A percentile compares a stretch with the other conserved stretches of the same genome.
Conservation (phyloP, 2,113 vertebrate species). For the Propithecus coquereli region DNA sequence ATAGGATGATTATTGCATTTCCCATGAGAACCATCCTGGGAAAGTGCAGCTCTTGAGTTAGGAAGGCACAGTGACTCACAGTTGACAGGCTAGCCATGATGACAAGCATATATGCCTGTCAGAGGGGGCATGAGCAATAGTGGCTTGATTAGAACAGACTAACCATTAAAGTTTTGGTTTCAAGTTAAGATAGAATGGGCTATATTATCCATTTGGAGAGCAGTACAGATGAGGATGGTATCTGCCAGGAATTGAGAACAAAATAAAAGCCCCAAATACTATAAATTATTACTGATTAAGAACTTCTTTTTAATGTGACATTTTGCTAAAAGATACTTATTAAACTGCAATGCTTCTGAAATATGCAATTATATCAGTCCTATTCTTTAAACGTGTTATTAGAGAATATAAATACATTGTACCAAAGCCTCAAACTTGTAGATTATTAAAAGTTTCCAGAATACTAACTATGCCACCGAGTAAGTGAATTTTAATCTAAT, state of each 20-base stretch:
- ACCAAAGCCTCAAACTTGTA: slow-evolving; percentile 39
- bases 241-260: background rate
- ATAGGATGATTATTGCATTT: slow-evolving; percentile 43
- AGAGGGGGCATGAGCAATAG: slow-evolving; percentile 11
- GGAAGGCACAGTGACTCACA: slow-evolving; percentile 18
- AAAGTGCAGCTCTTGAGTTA: slow-evolving; percentile 40
- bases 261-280: background rate
- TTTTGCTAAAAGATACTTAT: slow-evolving; percentile 41
- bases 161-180: background rate
- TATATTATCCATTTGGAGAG: background rate
- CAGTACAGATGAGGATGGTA: background rate
- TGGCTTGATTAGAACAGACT: slow-evolving; percentile 3
- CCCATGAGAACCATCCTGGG: slow-evolving; percentile 50
- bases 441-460: slow-evolving; percentile 60
- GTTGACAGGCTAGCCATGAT: slow-evolving; percentile 32
- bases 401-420: slow-evolving; percentile 20
- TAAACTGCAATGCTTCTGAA: background rate
- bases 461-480: slow-evolving; percentile 9
- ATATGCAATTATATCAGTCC: background rate
- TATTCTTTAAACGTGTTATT: background rate
- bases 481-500: slow-evolving; percentile 69
- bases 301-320: background rate
- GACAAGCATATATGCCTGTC: slow-evolving; percentile 8
- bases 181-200: background rate
- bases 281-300: background rate